These are phyloP conservation scores for Sciurus vulgaris DNA, from an alignment of 2,797 vertebrate genomes.

Conservation along the genomic window DNA sequence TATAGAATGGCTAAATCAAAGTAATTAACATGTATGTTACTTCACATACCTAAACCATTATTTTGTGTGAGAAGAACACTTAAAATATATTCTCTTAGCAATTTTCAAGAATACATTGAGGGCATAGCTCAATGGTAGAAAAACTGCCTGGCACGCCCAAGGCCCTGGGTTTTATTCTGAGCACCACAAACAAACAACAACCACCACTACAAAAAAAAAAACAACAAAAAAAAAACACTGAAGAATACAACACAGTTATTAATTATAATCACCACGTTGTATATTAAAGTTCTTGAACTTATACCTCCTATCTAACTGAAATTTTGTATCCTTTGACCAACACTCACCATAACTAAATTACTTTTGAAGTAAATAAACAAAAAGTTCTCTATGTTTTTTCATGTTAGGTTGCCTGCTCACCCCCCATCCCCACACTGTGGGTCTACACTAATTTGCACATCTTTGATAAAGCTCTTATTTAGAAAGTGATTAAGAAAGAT, in stretches of 20 bases:
- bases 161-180: no score
- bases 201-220: no score
- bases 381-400: not conserved
- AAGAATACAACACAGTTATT: not conserved
- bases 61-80: not conserved
- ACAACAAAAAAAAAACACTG: no score
- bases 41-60: not conserved
- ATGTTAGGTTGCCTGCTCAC: not conserved
- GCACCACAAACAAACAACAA: no score
- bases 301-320: not conserved
- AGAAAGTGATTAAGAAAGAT: not conserved
- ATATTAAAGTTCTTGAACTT: not conserved
- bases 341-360: not conserved
- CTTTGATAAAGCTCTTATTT: constrained; percentile 31
- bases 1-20: not conserved
- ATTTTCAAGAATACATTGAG: not conserved
- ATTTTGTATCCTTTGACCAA: not conserved
- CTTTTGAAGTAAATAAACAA: constrained; percentile 19
- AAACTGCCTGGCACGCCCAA: no score
- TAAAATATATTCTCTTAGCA: not conserved
- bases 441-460: not conserved
- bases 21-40: not conserved
- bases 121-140: no score
- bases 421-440: no score
- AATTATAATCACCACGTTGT: not conserved